Conservation (phyloP, 1,140 invertebrate genomes). For the Centruroides sculpturatus region DNA sequence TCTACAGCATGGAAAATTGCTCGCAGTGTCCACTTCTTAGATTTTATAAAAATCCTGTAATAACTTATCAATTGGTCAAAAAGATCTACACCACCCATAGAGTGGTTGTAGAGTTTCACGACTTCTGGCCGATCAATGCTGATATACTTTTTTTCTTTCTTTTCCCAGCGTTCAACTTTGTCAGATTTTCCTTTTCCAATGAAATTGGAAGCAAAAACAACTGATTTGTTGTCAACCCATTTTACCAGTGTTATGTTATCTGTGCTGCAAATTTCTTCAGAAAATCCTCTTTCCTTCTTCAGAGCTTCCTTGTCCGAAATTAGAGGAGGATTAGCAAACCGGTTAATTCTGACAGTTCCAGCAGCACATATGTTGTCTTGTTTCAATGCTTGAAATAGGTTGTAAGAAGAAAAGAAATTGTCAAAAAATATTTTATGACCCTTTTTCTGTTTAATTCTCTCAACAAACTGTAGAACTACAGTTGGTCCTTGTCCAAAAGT, state of each 20-base stretch:
- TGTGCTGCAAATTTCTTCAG: constrained; percentile 26
- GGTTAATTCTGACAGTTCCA: constrained; percentile 25
- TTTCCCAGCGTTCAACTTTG: constrained; percentile 25
- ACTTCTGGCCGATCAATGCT: constrained; percentile 24
- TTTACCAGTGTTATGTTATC: constrained; percentile 23
- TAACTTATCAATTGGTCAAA: constrained; percentile 20
- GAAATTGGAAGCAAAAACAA: constrained; percentile 30
- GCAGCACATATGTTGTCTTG: constrained; percentile 26
- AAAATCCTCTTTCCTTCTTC: constrained; percentile 25
- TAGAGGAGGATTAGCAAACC: constrained; percentile 25
- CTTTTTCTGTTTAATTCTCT: too few species aligned
- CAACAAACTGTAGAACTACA: too few species aligned
- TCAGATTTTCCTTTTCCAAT: constrained; percentile 26
- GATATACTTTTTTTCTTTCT: constrained; percentile 22
- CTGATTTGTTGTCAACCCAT: constrained; percentile 29
- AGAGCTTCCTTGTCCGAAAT: constrained; percentile 25
- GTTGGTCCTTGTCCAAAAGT: too few species aligned
- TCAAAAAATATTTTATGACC: constrained; percentile 20
- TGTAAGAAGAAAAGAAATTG: constrained; percentile 25
- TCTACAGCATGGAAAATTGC: background rate
- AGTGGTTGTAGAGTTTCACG: constrained; percentile 24
- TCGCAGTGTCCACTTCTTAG: background rate
- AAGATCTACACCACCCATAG: too few species aligned
- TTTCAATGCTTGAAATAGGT: constrained; percentile 26
- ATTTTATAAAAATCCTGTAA: constrained; percentile 3